phyloP scores from a whole-genome alignment of 2,888 invertebrate genomes.

The Acrobasis consociella region DNA sequence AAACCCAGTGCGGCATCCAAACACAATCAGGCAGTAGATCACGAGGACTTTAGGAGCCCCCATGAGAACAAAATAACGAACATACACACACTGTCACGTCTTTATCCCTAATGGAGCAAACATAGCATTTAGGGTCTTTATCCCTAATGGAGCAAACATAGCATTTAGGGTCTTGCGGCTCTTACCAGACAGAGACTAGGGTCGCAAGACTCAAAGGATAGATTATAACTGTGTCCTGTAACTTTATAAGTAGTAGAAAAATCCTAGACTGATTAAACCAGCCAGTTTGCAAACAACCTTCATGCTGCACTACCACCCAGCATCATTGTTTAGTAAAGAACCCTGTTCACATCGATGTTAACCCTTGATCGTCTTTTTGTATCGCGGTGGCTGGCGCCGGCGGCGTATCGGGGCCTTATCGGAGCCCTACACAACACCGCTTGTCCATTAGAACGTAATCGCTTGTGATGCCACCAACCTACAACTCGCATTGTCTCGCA shows the following conservation, averaged over 20 bases:
- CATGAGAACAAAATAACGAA: neutral
- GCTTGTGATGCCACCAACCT: slow-evolving; percentile 77
- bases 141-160: too few species aligned
- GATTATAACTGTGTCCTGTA: too few species aligned
- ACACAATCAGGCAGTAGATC: slow-evolving; percentile 60
- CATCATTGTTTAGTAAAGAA: slow-evolving; percentile 12
- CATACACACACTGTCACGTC: too few species aligned
- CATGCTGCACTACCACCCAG: slow-evolving; percentile 3
- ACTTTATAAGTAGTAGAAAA: too few species aligned
- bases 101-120: too few species aligned
- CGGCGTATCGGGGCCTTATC: slow-evolving; percentile 79
- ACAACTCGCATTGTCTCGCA: slow-evolving; percentile 71
- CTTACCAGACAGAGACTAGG: too few species aligned
- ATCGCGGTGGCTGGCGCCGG: slow-evolving; percentile 79
- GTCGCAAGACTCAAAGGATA: too few species aligned
- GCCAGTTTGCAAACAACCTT: neutral
- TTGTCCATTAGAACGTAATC: slow-evolving; percentile 84
- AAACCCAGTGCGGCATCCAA: slow-evolving; percentile 25
- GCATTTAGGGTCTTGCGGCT: too few species aligned
- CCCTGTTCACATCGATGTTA: slow-evolving; percentile 11
- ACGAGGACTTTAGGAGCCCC: slow-evolving; percentile 41
- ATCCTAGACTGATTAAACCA: too few species aligned
- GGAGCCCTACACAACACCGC: slow-evolving; percentile 74
- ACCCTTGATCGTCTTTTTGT: slow-evolving; percentile 46
- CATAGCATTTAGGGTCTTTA: too few species aligned